These are phyloP conservation scores for Dicrostonyx torquatus DNA, from an alignment of 2,797 vertebrate genomes.

Conservation along the genomic window DNA sequence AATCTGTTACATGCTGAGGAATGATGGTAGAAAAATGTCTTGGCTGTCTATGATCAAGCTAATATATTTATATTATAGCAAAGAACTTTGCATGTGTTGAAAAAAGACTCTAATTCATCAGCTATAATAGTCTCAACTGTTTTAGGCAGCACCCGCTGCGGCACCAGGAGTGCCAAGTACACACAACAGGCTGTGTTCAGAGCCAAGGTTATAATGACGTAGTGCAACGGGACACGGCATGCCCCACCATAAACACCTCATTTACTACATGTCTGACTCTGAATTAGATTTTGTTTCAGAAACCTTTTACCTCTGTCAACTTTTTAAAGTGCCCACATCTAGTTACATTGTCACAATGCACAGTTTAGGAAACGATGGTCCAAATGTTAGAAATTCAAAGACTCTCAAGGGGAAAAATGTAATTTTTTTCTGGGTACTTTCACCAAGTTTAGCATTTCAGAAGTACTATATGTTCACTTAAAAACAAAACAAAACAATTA, in stretches of 20 bases:
- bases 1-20: not conserved
- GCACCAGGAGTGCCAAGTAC: not conserved
- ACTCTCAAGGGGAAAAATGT: not conserved
- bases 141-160: not conserved
- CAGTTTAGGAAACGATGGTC: not conserved
- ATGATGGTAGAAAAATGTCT: not conserved
- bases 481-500: not conserved
- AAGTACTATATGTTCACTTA: not conserved
- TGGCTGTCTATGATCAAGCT: not conserved
- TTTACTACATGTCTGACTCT: not conserved
- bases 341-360: not conserved
- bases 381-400: not conserved
- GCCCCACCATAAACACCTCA: not conserved
- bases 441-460: not conserved
- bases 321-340: not conserved
- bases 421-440: not conserved
- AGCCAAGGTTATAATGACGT: not conserved
- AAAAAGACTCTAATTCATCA: not conserved
- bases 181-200: too few relatives aligned
- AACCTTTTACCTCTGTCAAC: not conserved
- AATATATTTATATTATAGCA: not conserved
- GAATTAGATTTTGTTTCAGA: not conserved
- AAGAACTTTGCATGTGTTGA: not conserved
- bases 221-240: fast-evolving
- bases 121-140: not conserved